Base-by-base conservation (phyloP, 2,113 vertebrate species). In the Megatriorchis doriae region DNA sequence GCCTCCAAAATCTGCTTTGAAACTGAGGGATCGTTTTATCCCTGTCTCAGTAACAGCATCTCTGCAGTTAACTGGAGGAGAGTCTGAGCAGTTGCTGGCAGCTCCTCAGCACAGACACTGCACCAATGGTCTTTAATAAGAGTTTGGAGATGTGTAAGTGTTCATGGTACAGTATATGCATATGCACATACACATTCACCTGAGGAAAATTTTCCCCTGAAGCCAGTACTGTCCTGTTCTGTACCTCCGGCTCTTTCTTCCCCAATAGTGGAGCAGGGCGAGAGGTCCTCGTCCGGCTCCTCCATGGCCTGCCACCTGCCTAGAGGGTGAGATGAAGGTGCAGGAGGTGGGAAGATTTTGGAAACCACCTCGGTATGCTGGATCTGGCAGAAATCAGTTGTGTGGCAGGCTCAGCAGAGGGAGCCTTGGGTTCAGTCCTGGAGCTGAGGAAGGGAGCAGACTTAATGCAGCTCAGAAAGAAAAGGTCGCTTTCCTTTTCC, bases 311-410 rank as follows among this genome's bases (percentile, higher is more conserved):
- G 40, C 50, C 42, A 53, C 42, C 25, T 36, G 26, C 43, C 4
- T 7, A 36, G 29, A 59, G 6, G 34, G 17, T 10, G 67, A 43
- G 53, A 9, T 11, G 66, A 63, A 65, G 38, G 17, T 18, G n/a
- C 11, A 38, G 59, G 19, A 43, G 26, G 16, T 25, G 20, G 16
- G 14, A 36, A 27, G 13, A 16, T 31, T 63, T 65, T 34, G 42
- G 67, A 67, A 32, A 11, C 8, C 9, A 9, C 14, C 21, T 32
- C 2, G 7, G 3, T 2, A 9, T 0, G 2, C 36, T 3, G 38
- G 19, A 5, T 40, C 7, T 38, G 16, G 55, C n/a, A 23, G 56
- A 2, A 40, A 27, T 5, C 53, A 40, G 10, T 15, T 38, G 29
- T 71, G 50, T 0, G 26, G 42, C 26, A 45, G 59, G 8, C 45